phyloP scores from a whole-genome alignment of 2,888 invertebrate species.

The Dasysyrphus tricinctus region DNA sequence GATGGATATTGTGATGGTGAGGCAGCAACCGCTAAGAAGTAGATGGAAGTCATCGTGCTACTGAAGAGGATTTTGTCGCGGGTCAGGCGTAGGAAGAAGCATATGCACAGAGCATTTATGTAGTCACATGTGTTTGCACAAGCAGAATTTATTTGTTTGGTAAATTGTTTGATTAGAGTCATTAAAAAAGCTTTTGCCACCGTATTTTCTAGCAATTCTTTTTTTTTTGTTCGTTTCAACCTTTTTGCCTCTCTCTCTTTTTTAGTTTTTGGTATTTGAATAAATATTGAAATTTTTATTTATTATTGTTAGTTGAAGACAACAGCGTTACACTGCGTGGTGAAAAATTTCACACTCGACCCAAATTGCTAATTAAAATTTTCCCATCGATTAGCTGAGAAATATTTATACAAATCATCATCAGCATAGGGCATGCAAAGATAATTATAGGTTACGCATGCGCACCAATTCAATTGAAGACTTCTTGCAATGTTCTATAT shows the following conservation, averaged over 20 bases:
- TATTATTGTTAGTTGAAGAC: constrained; percentile 31
- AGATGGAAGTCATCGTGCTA: constrained; percentile 31
- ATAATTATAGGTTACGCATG: constrained; percentile 70
- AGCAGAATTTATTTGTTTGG: constrained; percentile 71
- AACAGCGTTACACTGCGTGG: background rate
- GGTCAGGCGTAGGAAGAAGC: constrained; percentile 40
- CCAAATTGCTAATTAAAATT: constrained; percentile 79
- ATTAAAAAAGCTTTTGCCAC: constrained; percentile 79
- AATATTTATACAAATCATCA: constrained; percentile 8
- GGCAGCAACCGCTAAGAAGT: background rate
- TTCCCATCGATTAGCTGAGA: constrained; percentile 78
- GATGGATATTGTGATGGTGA: background rate
- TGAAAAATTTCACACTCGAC: constrained; percentile 69
- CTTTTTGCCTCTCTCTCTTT: background rate
- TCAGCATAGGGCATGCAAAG: constrained; percentile 46
- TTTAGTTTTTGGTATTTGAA: constrained; percentile 16
- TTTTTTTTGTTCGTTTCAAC: background rate
- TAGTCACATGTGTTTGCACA: constrained; percentile 65
- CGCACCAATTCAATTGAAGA: constrained; percentile 55
- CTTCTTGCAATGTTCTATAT: background rate
- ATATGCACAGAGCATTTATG: constrained; percentile 1
- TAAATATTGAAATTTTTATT: constrained; percentile 33
- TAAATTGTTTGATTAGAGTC: constrained; percentile 81
- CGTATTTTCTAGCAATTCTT: constrained; percentile 68
- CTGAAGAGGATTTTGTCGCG: constrained; percentile 14